Evolutionary conservation across 2,888 invertebrate genomes (phyloP), one percentile per base, ranked within the genome.

Genomic region (Dryococelus australis): DNA sequence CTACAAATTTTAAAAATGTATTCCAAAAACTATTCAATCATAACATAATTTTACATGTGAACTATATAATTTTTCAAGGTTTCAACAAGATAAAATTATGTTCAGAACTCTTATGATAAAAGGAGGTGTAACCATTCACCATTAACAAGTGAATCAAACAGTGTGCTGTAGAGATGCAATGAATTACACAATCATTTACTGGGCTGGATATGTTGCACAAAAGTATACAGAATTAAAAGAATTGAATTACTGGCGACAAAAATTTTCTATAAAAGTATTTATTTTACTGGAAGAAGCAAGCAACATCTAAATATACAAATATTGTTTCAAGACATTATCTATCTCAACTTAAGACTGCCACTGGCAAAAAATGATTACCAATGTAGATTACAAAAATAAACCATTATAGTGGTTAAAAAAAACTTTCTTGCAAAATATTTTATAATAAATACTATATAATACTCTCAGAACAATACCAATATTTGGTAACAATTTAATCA

Each of bases 211-310:
- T 65, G n/a, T 24, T 65, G 12, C 65, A 24, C 65, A 65, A 65
- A 65, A 65, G n/a, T 65, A 65, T 24, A n/a, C n/a, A 65, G 35
- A 20, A 24, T 20, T 65, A 24, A 24, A 65, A 65, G 16, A n/a
- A 65, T 65, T 65, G 8, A 65, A 65, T 65, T 65, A 65, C 65
- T 65, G 8, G n/a, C 8, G n/a, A 65, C 65, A 65, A 16, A n/a
- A 1, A n/a, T 24, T 65, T 65, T 65, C n/a, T 65, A 65, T 65
- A 65, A 65, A 65, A 65, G 65, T 65, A 65, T 65, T 65, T 65
- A 65, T 65, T 65, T 65, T 65, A 65, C 65, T 65, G 65, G 65
- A 65, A 65, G 65, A 65, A 65, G 65, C 65, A 65, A 65, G 65
- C 65, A 65, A 65, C 65, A 65, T 65, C 65, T 65, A 65, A 65